Base-by-base conservation (phyloP, 2,888 invertebrate species). In the Phortica magna region DNA sequence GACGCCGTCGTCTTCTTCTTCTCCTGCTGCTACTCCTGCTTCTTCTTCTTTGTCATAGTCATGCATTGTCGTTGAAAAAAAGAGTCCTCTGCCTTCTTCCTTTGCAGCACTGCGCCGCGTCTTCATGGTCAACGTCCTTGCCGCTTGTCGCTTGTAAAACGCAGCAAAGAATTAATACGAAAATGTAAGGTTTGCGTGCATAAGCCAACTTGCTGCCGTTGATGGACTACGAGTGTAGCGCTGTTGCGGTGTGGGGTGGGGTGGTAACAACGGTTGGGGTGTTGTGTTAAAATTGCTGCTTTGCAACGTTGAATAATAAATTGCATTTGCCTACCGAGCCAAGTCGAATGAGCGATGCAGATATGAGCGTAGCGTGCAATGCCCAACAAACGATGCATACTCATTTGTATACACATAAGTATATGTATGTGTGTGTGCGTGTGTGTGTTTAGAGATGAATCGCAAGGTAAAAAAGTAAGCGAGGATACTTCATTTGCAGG, bases 111-210 rank as follows among this genome's bases (percentile, higher is more conserved):
- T n/a, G n/a, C 61, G 7, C 19, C 61, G 17, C 61, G 17, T 10
- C 10, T 17, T 22, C 22, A n/a, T 22, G n/a, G 1, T 59, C 19
- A 0, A 1, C 59, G 59, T 22, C 14, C 22, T 22, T 48, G 48
- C 61, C 39, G 41, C 31, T 39, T 43, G 53, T 39, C 78, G 80
- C 80, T 82, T 80, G 83, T 82, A 82, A 79, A 82, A 82, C 83
- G 81, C 86, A 89, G 85, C 88, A 89, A 89, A 88, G 89, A 90
- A 89, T 89, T 89, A 90, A 89, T 89, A 90, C 89, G 89, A 89
- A 86, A 87, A 88, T 80, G 81, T 79, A 78, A 84, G 83, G 84
- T 78, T 89, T 88, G 86, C 88, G 86, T 88, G 89, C 85, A 81
- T 87, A 77, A 77, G 78, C 80, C 73, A 41, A n/a, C n/a, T n/a